Base-by-base conservation (phyloP, 2,113 vertebrate species). In the Tupaia chinensis region DNA sequence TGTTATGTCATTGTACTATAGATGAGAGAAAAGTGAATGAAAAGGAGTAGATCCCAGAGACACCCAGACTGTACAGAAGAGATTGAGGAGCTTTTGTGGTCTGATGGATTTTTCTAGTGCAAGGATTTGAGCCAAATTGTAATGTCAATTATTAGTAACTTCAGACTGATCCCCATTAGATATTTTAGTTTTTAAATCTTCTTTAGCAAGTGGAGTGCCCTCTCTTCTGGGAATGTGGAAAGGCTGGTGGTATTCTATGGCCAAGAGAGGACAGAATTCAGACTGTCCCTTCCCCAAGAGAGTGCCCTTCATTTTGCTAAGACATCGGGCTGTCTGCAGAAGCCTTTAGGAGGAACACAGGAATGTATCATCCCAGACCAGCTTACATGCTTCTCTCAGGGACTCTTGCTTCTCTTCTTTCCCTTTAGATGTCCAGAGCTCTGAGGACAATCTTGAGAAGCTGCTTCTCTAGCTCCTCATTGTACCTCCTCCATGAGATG, bases 301-400 rank as follows among this genome's bases (percentile, higher is more conserved):
- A 77, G 25, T 15, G 11, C 20, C 1, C 3, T 74, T 44, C 60
- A 0, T 68, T 56, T 27, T 16, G 9, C 61, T 60, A 34, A 65
- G 72, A 65, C 25, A 44, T 9, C 34, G 70, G 68, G 27, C 3
- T 72, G 32, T 61, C 17, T 17, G 6, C 10, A 29, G 17, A 61
- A 16, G 19, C 22, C 2, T 60, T 12, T 92, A 87, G 34, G 34
- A 53, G 9, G n/a, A 84, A 92, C 68, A 32, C 0, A 1, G 54
- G 7, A 56, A 15, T 6, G 10, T 60, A 6, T 3, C 6, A 6
- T 34, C 12, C 19, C 22, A 5, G 2, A 1, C 13, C 53, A 68
- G 13, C 54, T 74, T 12, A 17, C 7, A 0, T 10, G n/a, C 34
- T 77, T 56, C 27, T 69, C n/a, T 70, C 63, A 15, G 34, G 23